A percentile compares a stretch with the other conserved stretches of the same genome.
Evolutionary conservation across 2,888 invertebrate genomes (phyloP).

Genomic region (Ophraella communa): DNA sequence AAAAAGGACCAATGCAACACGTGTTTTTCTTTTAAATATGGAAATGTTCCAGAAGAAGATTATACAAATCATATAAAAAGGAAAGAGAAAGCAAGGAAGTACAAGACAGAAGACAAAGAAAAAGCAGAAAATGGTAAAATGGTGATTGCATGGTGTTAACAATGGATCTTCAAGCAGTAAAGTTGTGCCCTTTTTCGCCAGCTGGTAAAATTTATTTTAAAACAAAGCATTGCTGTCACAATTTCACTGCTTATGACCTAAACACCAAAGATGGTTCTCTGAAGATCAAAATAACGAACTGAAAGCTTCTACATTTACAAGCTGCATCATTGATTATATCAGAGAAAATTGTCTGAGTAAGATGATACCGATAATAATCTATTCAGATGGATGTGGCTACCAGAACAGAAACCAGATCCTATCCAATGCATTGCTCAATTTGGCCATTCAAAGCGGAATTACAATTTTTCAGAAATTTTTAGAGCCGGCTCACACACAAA

Average conservation of each 20-base stretch:
- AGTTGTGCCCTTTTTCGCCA: slow-evolving; percentile 37
- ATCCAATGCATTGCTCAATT: slow-evolving; percentile 40
- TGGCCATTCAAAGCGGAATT: slow-evolving; percentile 30
- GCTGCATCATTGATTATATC: slow-evolving; percentile 34
- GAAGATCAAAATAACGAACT: slow-evolving; percentile 33
- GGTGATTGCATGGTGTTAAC: too few species aligned
- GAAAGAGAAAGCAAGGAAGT: too few species aligned
- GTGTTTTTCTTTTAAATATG: background rate
- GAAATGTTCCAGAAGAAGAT: too few species aligned
- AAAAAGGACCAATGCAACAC: background rate
- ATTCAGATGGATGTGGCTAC: slow-evolving; percentile 41
- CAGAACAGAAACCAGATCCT: slow-evolving; percentile 42
- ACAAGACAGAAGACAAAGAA: too few species aligned
- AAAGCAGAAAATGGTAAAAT: too few species aligned
- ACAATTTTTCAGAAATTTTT: slow-evolving; percentile 45
- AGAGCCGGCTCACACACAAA: slow-evolving; percentile 45
- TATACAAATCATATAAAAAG: too few species aligned
- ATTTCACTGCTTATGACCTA: slow-evolving; percentile 37
- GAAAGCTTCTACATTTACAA: slow-evolving; percentile 39
- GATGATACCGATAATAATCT: slow-evolving; percentile 37
- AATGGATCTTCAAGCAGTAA: slow-evolving; percentile 37
- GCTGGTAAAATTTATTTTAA: slow-evolving; percentile 42
- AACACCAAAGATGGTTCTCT: slow-evolving; percentile 31
- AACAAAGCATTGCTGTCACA: slow-evolving; percentile 45
- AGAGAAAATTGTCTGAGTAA: background rate